These are phyloP conservation scores for Synergus japonicus DNA, from an alignment of 2,888 invertebrate genomes.

Conservation along the genomic window DNA sequence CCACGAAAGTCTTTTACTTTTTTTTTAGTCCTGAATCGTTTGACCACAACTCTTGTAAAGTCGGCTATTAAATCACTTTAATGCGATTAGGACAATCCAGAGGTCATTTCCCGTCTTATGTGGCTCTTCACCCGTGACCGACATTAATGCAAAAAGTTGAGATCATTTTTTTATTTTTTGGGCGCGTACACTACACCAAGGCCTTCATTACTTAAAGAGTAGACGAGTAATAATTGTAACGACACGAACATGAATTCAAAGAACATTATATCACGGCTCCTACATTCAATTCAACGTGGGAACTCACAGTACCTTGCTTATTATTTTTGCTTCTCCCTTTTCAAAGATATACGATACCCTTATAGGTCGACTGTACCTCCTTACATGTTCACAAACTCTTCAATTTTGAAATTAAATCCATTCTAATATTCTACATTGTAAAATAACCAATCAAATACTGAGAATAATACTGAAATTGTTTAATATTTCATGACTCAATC, in stretches of 20 bases:
- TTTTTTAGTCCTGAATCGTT: background rate
- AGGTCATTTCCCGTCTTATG: conserved; percentile 37
- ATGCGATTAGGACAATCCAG: conserved; percentile 27
- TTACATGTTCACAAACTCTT: background rate
- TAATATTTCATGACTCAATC: too few species aligned
- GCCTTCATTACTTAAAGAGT: conserved; percentile 26
- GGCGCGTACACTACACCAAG: background rate
- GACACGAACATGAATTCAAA: conserved; percentile 33
- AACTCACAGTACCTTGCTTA: conserved; percentile 11
- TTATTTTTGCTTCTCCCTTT: conserved; percentile 39
- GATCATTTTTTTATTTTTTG: conserved; percentile 4
- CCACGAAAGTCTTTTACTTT: background rate
- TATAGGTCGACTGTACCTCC: conserved; percentile 24
- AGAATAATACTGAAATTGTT: too few species aligned
- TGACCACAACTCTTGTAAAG: conserved; percentile 6
- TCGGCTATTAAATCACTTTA: conserved; percentile 32
- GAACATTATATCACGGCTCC: conserved; percentile 26
- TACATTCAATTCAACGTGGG: conserved; percentile 40
- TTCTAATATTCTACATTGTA: background rate
- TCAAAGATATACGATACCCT: conserved; percentile 38
- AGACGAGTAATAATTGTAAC: conserved; percentile 38
- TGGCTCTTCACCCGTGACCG: conserved; percentile 25
- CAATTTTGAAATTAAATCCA: background rate
- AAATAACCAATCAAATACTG: background rate
- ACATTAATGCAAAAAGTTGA: conserved; percentile 32